Evolutionary conservation across 2,888 invertebrate species (phyloP), one percentile per base, ranked within the genome.

Genomic region (Rhagonycha lutea): DNA sequence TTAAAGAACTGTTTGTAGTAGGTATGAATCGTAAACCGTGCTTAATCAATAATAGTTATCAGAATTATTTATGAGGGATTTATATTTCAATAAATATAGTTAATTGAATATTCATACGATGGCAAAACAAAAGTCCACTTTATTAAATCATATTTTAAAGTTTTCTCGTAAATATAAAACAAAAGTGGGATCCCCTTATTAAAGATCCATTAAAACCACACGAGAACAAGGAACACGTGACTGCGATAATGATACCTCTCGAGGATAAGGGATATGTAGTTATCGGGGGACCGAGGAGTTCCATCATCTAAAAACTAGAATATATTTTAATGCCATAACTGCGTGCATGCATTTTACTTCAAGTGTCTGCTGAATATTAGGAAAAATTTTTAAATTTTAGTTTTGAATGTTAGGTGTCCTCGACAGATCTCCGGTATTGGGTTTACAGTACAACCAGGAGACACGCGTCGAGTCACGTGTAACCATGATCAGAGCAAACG

Each of bases 151-250:
- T 5, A 32, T 32, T 32, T 32, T 32, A 32, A 32, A 2, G n/a
- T 47, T 47, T 47, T 47, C n/a, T 47, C 47, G 47, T n/a, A 47
- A 47, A 47, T 47, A n/a, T 47, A 47, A n/a, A 47, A n/a, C n/a
- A 47, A 32, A 5, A 47, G 47, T 8, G 47, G n/a, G 47, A 47
- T 47, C 47, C 47, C 47, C 47, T 47, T 47, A 80, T 80, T 81
- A 79, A 18, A 61, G 61, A 32, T 72, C 76, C 72, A 81, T 81
- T 81, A 81, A 81, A 81, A 81, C 81, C 81, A 62, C 80, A 81
- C 79, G 79, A 81, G 78, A 79, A 76, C 74, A 78, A 76, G 71
- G 60, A 72, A 79, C 81, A 81, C 81, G 81, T 81, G 80, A 76
- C 77, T 68, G 75, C 73, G 75, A 79, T 81, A 81, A 81, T 79